These are phyloP conservation scores for Pecten maximus DNA, from an alignment of 2,888 invertebrate species.

Conservation along the genomic window DNA sequence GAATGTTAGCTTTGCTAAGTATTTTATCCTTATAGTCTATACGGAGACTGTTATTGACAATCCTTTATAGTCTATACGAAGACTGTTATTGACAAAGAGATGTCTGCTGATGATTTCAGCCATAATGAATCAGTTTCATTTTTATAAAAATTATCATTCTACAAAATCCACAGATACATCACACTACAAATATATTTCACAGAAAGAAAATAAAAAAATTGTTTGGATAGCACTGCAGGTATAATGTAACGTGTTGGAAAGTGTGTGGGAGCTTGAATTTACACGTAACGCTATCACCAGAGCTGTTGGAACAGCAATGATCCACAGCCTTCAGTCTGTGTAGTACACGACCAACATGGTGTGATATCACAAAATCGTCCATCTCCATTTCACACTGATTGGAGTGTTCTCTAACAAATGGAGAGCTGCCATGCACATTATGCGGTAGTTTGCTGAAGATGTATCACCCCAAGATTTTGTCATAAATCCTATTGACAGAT, in stretches of 20 bases:
- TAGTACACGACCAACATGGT: background rate
- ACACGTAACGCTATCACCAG: background rate
- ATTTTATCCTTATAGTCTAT: no score
- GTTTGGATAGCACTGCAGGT: no score
- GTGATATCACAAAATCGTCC: constrained; percentile 20
- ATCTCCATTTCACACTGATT: constrained; percentile 13
- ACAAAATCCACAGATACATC: no score
- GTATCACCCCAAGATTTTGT: background rate
- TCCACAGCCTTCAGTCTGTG: background rate
- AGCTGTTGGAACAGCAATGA: background rate
- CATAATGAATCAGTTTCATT: no score
- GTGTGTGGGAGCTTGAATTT: background rate
- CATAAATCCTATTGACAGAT: background rate
- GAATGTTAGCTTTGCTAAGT: no score
- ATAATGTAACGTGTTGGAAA: background rate
- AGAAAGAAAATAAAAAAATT: no score
- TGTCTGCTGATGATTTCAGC: no score
- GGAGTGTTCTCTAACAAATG: background rate
- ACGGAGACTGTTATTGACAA: no score
- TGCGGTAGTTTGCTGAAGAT: background rate
- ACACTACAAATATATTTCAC: no score
- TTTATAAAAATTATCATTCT: no score
- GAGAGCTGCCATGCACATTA: constrained; percentile 15
- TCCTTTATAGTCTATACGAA: no score
- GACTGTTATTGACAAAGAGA: no score